Evolutionary conservation across 2,888 invertebrate species (phyloP), one percentile per base, ranked within the genome.

Genomic region (Noctua janthina): DNA sequence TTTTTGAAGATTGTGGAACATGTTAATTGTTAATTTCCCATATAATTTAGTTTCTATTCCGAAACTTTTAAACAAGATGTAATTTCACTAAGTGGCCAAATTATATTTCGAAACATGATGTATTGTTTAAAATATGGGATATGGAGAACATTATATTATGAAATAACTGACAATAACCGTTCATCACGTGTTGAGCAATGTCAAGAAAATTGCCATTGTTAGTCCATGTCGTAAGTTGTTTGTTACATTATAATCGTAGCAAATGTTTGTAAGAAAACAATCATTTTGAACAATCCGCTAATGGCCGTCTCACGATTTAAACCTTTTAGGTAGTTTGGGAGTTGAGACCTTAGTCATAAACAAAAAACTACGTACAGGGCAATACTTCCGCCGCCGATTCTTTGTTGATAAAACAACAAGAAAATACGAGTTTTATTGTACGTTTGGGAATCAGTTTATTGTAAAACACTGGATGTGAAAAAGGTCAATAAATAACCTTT

Each of bases 191-290:
- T 88, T 84, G 85, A 49, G 81, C 43, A 85, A 88, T 62, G 59
- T 49, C 13, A 72, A 76, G 76, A 75, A 81, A 83, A 88, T 87
- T 82, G 71, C 64, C 20, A 82, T 87, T 79, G 84, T 87, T 75
- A 67, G 39, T 51, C 17, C 54, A 66, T 81, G 64, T 62, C 15
- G 82, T 66, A 69, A 84, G 43, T 20, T 13, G 51, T 20, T 20
- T 13, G 51, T 20, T 74, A 62, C 66, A 64, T 69, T 84, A 70
- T 81, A 76, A 85, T 84, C 75, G 46, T 76, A 39, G 17, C 39
- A 76, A 67, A 76, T 46, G 51, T 46, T 62, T 66, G 62, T 73
- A 66, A 66, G 46, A 76, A 54, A 82, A 72, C 71, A 51, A 67
- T 62, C n/a, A 23, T 74, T 71, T 67, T 39, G 2, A 76, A 54